These are phyloP conservation scores for Muntiacus reevesi DNA, from an alignment of 2,113 vertebrate genomes.

Conservation along the genomic window DNA sequence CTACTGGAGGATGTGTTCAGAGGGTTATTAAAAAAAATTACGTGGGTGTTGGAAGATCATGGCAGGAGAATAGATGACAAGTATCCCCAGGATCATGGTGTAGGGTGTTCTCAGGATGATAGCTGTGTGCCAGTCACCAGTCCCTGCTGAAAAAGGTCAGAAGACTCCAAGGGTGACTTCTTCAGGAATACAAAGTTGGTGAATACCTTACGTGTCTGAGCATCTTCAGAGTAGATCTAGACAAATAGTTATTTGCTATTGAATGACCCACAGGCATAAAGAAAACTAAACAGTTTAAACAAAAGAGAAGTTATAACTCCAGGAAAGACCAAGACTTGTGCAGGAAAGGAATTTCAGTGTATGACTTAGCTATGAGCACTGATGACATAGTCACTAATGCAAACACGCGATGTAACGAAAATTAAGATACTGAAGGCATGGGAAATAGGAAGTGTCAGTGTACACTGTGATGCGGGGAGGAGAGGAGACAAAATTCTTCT, in stretches of 20 bases:
- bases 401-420: neutral
- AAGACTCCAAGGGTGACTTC: neutral
- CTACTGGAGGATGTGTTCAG: neutral
- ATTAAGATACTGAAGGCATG: neutral
- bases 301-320: conserved; percentile 13
- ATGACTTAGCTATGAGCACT: neutral
- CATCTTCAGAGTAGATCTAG: neutral
- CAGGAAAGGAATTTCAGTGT: neutral
- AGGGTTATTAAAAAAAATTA: neutral
- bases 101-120: neutral
- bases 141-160: neutral
- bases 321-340: neutral
- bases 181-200: neutral
- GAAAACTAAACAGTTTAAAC: neutral
- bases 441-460: neutral
- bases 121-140: neutral
- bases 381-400: neutral
- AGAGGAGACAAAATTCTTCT: neutral
- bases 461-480: neutral
- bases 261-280: neutral
- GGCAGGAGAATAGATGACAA: neutral
- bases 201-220: neutral
- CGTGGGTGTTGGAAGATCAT: neutral
- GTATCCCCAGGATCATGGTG: neutral
- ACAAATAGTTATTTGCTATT: neutral